Evolutionary conservation across 2,113 vertebrate genomes (phyloP).

Genomic region (Castor canadensis): DNA sequence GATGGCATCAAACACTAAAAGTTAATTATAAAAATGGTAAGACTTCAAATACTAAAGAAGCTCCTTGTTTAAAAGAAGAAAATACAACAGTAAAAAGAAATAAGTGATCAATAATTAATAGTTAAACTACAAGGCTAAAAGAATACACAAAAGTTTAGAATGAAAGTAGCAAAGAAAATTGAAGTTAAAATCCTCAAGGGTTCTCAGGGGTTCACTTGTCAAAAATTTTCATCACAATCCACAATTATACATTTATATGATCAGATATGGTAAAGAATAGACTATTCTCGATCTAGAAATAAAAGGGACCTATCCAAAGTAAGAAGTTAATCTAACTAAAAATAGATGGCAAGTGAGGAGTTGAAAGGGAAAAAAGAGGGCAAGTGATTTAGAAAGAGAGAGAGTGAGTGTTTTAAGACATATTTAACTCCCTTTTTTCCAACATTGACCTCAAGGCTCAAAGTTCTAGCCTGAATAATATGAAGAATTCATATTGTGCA

Average conservation of each 20-base stretch:
- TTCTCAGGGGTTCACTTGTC: constrained; percentile 49
- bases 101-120: background rate
- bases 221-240: constrained; percentile 38
- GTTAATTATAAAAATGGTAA: background rate
- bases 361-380: constrained; percentile 51
- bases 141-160: background rate
- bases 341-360: constrained; percentile 49
- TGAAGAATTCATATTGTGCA: background rate
- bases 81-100: constrained; percentile 19
- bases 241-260: constrained; percentile 50
- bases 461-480: background rate
- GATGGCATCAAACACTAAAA: background rate
- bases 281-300: constrained; percentile 55
- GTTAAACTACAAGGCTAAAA: background rate
- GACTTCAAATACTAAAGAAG: background rate
- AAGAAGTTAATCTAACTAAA: constrained; percentile 57
- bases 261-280: constrained; percentile 61
- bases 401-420: background rate
- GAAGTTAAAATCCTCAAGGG: constrained; percentile 51
- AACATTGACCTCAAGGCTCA: background rate
- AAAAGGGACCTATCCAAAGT: constrained; percentile 59
- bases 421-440: background rate
- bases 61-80: background rate
- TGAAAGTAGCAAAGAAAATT: constrained; percentile 16
- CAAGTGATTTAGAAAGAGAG: constrained; percentile 10